phyloP scores from a whole-genome alignment of 2,888 invertebrate species.

The Heliconius aoede region DNA sequence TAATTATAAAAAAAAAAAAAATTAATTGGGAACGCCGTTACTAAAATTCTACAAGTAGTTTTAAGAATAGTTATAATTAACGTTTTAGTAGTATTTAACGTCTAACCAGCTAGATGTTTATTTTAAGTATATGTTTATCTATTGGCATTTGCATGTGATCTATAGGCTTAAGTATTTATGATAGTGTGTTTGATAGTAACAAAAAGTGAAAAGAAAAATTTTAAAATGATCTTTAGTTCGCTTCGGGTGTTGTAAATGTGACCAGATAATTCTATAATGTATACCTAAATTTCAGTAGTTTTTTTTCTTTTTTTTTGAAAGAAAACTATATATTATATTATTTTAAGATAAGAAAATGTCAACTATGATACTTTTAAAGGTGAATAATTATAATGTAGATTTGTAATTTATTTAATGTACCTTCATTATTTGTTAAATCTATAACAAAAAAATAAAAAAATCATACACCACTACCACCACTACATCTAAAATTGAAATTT shows the following conservation, averaged over 20 bases:
- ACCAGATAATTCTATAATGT: conserved; percentile 3
- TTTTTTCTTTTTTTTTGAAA: background rate
- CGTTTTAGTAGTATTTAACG: background rate
- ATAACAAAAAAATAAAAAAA: background rate
- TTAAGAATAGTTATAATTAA: background rate
- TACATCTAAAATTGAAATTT: background rate
- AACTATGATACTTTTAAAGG: background rate
- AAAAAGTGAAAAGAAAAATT: background rate
- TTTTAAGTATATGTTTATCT: conserved; percentile 1
- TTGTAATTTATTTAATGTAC: background rate
- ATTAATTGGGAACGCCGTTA: background rate
- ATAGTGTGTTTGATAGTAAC: background rate
- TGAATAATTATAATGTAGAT: conserved; percentile 3
- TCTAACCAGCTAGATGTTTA: conserved; percentile 8
- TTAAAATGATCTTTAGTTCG: background rate
- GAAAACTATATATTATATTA: background rate
- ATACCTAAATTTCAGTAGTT: background rate
- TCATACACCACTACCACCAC: background rate
- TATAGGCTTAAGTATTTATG: conserved; percentile 13
- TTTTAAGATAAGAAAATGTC: background rate
- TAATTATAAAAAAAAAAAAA: background rate
- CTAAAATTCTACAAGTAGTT: conserved; percentile 1
- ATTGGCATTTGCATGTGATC: conserved; percentile 17
- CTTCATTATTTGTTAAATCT: background rate
- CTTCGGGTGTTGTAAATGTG: conserved; percentile 16